Evolutionary conservation across 1,140 invertebrate genomes (phyloP), one percentile per base, ranked within the genome.

Genomic region (Vanessa tameamea): DNA sequence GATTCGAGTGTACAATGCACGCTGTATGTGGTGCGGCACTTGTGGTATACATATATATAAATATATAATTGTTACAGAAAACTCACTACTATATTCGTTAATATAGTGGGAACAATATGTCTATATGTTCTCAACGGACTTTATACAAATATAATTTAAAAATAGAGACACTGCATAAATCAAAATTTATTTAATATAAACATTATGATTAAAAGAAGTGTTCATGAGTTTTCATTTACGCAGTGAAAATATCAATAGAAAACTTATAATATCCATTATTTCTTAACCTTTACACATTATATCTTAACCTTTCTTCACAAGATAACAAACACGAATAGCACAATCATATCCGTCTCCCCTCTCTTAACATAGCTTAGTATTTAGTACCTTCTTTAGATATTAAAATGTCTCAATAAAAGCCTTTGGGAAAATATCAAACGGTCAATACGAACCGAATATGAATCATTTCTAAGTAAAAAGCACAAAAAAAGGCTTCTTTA

Each of bases 351-450:
- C 75, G 77, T 61, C 69, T 53, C 73, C 84, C 83, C 75, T 77
- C 69, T 83, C 81, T 81, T 87, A 87, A 88, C 82, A 79, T 83
- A 81, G 85, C 85, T 86, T 87, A 73, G 69, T 72, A 37, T 61
- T 57, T 53, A 55, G 64, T 43, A 68, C 50, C 26, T 43, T 53
- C 65, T 67, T 15, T 13, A 67, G 13, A 53, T 23, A 57, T 12
- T 13, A 57, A 23, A 57, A 57, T 13, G 13, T 31, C 31, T 15
- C n/a, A 61, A 11, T 59, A 13, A 5, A 61, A 61, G 26, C 57
- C 57, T 61, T 31, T 61, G 68, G 68, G 59, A 63, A 15, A 48
- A 13, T 50, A 9, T 50, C 31, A 59, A 63, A 63, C 12, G 37
- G 53, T 57, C 6, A 61, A 37, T 11, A 16, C 12, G 26, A 61